Evolutionary conservation across 2,888 invertebrate genomes (phyloP).

Genomic region (Phrixothrix hirtus): DNA sequence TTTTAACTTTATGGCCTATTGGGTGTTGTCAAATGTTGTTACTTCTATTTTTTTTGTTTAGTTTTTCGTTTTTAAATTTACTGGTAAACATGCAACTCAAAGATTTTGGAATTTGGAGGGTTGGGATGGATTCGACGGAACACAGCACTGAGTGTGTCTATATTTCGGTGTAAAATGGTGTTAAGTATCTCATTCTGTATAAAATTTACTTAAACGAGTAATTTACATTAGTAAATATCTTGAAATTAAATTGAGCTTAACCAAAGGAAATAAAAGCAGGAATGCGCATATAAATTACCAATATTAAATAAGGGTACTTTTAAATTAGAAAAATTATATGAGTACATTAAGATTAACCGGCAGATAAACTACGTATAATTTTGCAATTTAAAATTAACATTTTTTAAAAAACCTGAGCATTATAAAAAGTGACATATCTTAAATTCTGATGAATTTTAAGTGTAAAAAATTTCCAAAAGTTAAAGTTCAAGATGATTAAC

Average conservation of each 20-base stretch:
- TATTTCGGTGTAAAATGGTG: no score
- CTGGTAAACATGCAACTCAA: no score
- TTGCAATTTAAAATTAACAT: neutral
- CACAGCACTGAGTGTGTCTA: no score
- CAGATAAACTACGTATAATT: slow-evolving; percentile 1
- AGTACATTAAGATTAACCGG: slow-evolving; percentile 3
- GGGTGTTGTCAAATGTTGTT: slow-evolving; percentile 42
- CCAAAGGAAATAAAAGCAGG: neutral
- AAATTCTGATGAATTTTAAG: no score
- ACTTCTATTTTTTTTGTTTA: slow-evolving; percentile 7
- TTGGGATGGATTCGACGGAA: no score
- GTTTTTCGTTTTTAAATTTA: neutral
- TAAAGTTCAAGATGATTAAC: slow-evolving; percentile 14
- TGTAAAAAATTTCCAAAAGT: slow-evolving; percentile 3
- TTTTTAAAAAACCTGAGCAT: no score
- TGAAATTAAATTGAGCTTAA: no score
- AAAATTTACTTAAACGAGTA: no score
- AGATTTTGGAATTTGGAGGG: no score
- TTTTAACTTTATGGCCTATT: slow-evolving; percentile 47
- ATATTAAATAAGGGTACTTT: neutral
- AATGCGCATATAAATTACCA: slow-evolving; percentile 5
- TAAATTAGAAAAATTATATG: slow-evolving; percentile 1
- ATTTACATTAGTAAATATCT: no score
- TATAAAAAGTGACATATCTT: no score
- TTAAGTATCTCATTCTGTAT: no score